A percentile compares a stretch with the other conserved stretches of the same genome.
Conservation (phyloP, 2,113 vertebrate genomes). For the Aphelocoma coerulescens region DNA sequence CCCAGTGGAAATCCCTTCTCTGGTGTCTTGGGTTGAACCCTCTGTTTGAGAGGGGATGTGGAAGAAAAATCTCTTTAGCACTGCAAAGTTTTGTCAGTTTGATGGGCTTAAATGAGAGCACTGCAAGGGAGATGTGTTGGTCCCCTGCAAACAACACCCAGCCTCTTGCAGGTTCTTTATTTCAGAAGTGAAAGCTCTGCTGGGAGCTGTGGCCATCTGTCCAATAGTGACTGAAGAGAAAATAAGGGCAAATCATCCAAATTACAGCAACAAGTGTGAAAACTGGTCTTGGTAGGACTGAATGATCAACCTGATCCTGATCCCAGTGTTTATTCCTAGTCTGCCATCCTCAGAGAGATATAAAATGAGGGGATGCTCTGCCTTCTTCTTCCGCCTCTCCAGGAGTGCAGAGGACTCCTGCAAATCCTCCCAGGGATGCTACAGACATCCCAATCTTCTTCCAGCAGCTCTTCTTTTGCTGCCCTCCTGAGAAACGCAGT, state of each 20-base stretch:
- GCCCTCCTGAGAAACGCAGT: slow-evolving; percentile 16
- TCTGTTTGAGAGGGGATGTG: neutral
- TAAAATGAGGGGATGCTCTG: neutral
- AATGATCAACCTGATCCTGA: neutral
- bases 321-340: neutral
- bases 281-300: neutral
- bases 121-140: neutral
- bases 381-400: slow-evolving; percentile 25
- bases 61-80: neutral
- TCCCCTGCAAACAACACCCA: neutral
- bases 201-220: neutral
- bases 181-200: neutral
- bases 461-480: slow-evolving; percentile 33
- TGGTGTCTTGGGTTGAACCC: neutral
- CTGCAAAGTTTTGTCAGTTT: neutral
- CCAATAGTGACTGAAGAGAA: neutral
- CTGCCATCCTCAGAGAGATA: slow-evolving; percentile 1
- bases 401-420: slow-evolving; percentile 38
- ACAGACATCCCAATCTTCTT: slow-evolving; percentile 34
- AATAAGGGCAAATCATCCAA: neutral
- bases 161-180: neutral
- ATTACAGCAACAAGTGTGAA: neutral
- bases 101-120: neutral
- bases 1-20: neutral
- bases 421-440: slow-evolving; percentile 35